phyloP scores from a whole-genome alignment of 2,113 vertebrate genomes.

The Phyllostomus discolor region DNA sequence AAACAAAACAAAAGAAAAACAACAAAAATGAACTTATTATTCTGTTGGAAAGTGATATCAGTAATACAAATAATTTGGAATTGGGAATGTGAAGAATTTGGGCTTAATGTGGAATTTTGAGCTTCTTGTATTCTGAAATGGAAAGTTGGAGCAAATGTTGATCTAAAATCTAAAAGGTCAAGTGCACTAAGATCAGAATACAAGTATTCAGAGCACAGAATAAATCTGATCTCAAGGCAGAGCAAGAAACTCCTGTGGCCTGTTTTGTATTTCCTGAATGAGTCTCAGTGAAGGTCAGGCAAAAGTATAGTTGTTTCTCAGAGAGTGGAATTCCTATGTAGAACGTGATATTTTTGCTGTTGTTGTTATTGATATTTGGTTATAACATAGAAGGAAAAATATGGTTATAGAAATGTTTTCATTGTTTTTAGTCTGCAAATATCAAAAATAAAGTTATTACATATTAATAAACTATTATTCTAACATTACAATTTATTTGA shows the following conservation, averaged over 20 bases:
- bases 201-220: neutral
- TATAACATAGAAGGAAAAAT: neutral
- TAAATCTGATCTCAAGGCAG: neutral
- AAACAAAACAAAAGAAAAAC: no score
- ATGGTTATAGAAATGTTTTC: neutral
- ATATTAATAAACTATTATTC: neutral
- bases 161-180: slow-evolving; percentile 11
- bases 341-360: neutral
- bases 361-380: neutral
- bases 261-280: slow-evolving; percentile 21
- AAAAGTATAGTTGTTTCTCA: neutral
- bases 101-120: neutral
- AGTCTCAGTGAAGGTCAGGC: slow-evolving; percentile 11
- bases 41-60: neutral
- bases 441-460: neutral
- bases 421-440: neutral
- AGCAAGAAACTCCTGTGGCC: slow-evolving; percentile 6
- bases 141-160: slow-evolving; percentile 27
- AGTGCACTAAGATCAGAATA: neutral
- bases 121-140: neutral
- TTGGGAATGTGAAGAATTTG: neutral
- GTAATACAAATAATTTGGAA: neutral
- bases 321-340: neutral
- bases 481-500: neutral
- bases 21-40: neutral